Percentiles rank a stretch among this genome's conserved stretches.
phyloP scores from a whole-genome alignment of 2,797 vertebrate species.

The Melanotaenia parkinsoni region DNA sequence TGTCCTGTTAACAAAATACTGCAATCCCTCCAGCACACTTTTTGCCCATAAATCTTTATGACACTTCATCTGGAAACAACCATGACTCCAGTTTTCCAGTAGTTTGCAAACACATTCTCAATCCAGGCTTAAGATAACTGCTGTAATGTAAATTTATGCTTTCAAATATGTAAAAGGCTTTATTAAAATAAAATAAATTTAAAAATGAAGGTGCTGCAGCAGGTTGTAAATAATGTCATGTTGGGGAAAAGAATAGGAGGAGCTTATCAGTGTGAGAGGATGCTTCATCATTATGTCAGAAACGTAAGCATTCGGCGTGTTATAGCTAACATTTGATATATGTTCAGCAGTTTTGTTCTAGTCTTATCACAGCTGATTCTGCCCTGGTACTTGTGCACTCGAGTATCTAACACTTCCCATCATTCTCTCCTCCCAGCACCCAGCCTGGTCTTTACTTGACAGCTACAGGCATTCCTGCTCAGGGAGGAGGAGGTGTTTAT shows the following conservation, averaged over 20 bases:
- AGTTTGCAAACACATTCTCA: no score
- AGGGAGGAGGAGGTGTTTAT: slow-evolving; percentile 64
- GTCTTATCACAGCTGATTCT: slow-evolving; percentile 33
- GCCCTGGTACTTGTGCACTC: not conserved
- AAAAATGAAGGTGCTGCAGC: no score
- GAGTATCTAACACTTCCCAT: slow-evolving; percentile 34
- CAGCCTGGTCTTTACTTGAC: slow-evolving; percentile 66
- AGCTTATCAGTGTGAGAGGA: slow-evolving; percentile 20
- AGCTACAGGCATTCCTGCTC: slow-evolving; percentile 48
- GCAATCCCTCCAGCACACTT: no score
- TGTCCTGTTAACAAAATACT: not conserved
- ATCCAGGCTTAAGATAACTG: not conserved
- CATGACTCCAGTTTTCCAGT: no score
- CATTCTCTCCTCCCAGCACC: slow-evolving; percentile 22
- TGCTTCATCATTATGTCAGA: slow-evolving; percentile 19
- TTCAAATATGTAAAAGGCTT: no score
- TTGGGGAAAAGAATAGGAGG: slow-evolving; percentile 1
- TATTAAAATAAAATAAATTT: no score
- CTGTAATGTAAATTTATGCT: not conserved
- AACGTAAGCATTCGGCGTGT: not conserved
- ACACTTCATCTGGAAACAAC: no score
- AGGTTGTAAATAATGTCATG: slow-evolving; percentile 32
- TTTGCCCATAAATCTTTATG: no score
- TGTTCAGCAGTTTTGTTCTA: slow-evolving; percentile 27
- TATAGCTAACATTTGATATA: slow-evolving; percentile 24